phyloP scores from a whole-genome alignment of 2,113 vertebrate genomes.

The Anolis sagrei region DNA sequence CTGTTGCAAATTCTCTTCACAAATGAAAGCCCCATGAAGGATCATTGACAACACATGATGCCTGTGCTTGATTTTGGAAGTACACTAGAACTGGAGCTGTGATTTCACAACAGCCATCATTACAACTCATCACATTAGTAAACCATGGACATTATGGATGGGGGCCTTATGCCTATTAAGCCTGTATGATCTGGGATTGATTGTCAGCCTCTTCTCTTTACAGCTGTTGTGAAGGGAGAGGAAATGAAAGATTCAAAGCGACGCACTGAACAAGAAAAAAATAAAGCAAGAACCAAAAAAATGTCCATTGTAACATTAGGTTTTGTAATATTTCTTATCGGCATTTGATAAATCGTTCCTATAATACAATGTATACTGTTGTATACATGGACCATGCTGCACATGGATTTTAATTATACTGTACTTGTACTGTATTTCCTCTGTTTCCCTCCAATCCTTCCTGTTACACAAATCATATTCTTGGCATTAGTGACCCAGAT shows the following conservation, averaged over 20 bases:
- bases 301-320: conserved; percentile 11
- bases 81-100: background rate
- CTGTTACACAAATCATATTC: conserved; percentile 65
- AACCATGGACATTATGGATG: background rate
- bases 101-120: conserved; percentile 1
- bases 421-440: conserved; percentile 45
- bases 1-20: conserved; percentile 21
- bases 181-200: background rate
- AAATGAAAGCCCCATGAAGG: background rate
- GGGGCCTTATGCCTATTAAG: background rate
- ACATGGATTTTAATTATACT: conserved; percentile 48
- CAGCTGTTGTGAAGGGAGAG: conserved; percentile 46
- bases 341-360: conserved; percentile 23
- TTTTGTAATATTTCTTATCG: conserved; percentile 54
- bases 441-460: conserved; percentile 62
- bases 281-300: conserved; percentile 20
- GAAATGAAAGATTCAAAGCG: conserved; percentile 40
- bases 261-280: conserved; percentile 26
- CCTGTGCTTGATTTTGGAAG: conserved; percentile 9
- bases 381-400: conserved; percentile 23
- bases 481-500: conserved; percentile 64
- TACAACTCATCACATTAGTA: conserved; percentile 13
- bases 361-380: conserved; percentile 22
- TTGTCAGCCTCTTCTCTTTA: conserved; percentile 9
- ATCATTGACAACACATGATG: background rate